Evolutionary conservation across 2,113 vertebrate genomes (phyloP).

Genomic region (Stigmatopora nigra): DNA sequence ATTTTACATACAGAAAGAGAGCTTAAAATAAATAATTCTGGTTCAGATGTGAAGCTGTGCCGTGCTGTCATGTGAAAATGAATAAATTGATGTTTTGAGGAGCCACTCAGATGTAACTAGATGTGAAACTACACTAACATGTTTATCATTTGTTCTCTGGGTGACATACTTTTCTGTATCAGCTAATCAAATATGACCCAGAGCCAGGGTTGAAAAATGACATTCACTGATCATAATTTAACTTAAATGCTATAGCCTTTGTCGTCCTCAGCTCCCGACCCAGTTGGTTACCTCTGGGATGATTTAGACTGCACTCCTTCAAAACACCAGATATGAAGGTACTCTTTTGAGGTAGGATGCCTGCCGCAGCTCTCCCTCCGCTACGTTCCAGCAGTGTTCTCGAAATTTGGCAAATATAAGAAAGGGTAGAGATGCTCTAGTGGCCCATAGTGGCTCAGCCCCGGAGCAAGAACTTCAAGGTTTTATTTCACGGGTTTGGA

Average conservation of each 20-base stretch:
- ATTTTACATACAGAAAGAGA: constrained; percentile 52
- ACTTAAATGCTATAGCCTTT: not conserved
- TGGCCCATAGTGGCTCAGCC: not conserved
- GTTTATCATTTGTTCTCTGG: constrained; percentile 15
- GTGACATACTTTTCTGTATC: constrained; percentile 18
- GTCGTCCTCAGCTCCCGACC: not conserved
- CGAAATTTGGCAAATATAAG: not conserved
- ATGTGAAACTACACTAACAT: constrained; percentile 15
- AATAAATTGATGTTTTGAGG: constrained; percentile 46
- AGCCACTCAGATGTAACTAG: constrained; percentile 21
- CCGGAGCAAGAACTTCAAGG: not conserved
- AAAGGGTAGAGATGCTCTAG: not conserved
- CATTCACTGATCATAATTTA: not conserved
- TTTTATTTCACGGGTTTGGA: not conserved
- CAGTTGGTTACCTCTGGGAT: not conserved
- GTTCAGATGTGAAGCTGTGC: constrained; percentile 45
- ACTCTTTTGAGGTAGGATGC: not conserved
- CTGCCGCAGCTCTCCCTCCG: not conserved
- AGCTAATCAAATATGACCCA: constrained; percentile 9
- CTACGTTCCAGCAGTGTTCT: not conserved
- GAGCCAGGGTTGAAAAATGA: constrained; percentile 16
- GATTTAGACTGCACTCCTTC: not conserved
- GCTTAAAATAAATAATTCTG: constrained; percentile 55
- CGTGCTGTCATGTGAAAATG: constrained; percentile 48
- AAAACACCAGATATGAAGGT: not conserved